Evolutionary conservation across 1,140 invertebrate species (phyloP).

Genomic region (Whitmania pigra): DNA sequence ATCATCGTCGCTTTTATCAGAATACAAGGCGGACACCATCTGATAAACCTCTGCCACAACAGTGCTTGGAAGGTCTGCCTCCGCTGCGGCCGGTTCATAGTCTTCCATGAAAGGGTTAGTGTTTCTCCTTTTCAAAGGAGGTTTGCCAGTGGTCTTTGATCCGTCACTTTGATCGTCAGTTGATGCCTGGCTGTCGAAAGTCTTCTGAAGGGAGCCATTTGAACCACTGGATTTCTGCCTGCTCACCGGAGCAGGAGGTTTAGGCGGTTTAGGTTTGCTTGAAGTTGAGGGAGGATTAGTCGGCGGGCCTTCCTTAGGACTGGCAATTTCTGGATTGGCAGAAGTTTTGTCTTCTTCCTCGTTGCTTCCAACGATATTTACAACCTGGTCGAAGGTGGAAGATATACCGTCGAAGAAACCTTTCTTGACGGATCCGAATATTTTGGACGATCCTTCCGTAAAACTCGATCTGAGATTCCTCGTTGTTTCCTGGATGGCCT

Average conservation of each 20-base stretch:
- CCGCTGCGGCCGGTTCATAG: constrained; percentile 12
- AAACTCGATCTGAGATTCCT: constrained; percentile 11
- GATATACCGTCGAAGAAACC: constrained; percentile 11
- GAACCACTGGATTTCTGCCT: constrained; percentile 4
- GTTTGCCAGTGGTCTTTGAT: constrained; percentile 8
- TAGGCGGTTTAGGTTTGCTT: constrained; percentile 4
- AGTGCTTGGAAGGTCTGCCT: constrained; percentile 8
- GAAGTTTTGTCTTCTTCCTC: constrained; percentile 4
- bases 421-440: constrained; percentile 18
- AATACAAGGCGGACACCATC: constrained; percentile 1
- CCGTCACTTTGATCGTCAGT: not conserved
- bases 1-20: not conserved
- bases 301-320: not conserved
- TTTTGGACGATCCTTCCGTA: constrained; percentile 16
- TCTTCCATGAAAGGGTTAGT: constrained; percentile 19
- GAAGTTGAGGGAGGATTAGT: not conserved
- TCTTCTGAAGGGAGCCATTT: constrained; percentile 11
- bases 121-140: constrained; percentile 14
- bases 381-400: constrained; percentile 18
- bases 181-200: not conserved
- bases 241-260: constrained; percentile 1
- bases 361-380: constrained; percentile 16
- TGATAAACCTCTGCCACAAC: not conserved
- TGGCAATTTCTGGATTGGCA: not conserved
- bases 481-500: constrained; percentile 12